Evolutionary conservation across 2,797 vertebrate genomes (phyloP).

Genomic region (Heliangelus exortis): DNA sequence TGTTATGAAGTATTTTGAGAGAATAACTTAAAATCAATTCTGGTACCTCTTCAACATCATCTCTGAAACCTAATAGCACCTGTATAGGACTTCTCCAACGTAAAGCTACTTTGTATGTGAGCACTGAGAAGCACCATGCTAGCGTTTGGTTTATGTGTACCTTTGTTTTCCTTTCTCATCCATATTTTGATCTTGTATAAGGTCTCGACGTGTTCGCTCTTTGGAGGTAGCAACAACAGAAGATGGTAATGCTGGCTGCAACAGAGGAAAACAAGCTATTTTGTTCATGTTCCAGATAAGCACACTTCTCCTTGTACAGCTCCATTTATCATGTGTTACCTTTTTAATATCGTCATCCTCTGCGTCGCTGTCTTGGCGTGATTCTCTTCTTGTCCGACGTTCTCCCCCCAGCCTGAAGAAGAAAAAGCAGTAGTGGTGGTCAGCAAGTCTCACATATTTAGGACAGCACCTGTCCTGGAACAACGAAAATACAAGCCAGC

Average conservation of each 20-base stretch:
- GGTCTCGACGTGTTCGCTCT: constrained; percentile 97
- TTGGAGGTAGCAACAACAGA: constrained; percentile 99
- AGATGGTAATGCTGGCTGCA: constrained; percentile 97
- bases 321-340: constrained; percentile 54
- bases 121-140: rapidly evolving
- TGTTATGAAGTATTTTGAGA: not conserved
- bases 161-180: constrained; percentile 98
- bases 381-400: constrained; percentile 95
- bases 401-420: constrained; percentile 92
- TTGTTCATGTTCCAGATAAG: not conserved
- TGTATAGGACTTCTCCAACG: not conserved
- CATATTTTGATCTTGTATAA: constrained; percentile 99
- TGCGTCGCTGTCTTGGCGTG: constrained; percentile 96
- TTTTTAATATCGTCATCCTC: constrained; percentile 96
- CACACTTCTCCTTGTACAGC: not conserved
- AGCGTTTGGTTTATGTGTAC: constrained; percentile 49
- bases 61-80: not conserved
- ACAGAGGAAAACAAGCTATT: not conserved
- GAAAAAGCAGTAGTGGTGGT: not conserved
- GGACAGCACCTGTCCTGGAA: not conserved
- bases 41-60: not conserved
- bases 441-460: not conserved
- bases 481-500: not conserved
- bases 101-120: not conserved
- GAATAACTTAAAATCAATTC: not conserved